Base-by-base conservation (phyloP, 1,140 invertebrate species). In the Bombus pascuorum region DNA sequence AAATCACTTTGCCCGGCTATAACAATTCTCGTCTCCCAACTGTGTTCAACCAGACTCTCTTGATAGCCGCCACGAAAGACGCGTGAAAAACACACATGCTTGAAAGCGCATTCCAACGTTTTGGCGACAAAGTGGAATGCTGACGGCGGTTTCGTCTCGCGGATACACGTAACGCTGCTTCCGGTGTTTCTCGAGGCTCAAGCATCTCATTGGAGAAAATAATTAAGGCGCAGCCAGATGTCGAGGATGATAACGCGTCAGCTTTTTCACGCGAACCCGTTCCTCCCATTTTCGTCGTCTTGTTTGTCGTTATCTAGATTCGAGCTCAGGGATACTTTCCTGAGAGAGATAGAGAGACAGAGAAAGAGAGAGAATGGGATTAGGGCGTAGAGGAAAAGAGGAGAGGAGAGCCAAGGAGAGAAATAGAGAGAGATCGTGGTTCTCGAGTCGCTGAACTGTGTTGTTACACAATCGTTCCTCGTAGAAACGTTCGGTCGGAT, bases 31-130 rank as follows among this genome's bases (percentile, higher is more conserved):
- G 47, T 53, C 47, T 53, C 47, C 47, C 47, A 53, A 53, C 47
- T 53, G 47, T 66, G 70, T 44, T 42, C 10, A 28, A 72, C 1
- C 70, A 42, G 10, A 53, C 18, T 53, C 6, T 53, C 47, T 22
- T 12, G 28, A 15, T 42, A 28, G 12, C 9, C 12, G 37, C 2
- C 9, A 22, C 66, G 12, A 5, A 70, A 28, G 34, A 70, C 34
- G 10, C 34, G 22, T 39, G 70, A 42, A 42, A 72, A 72, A 66
- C 13, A 28, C 70, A 39, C 39, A 72, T 13, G 25, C 25, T 28
- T n/a, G 28, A 72, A 91, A 93, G 92, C 93, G 92, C 91, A 91
- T 89, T 93, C 87, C 90, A 88, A 74, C 93, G 93, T 94, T 93
- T 89, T 72, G 89, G 74, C 86, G 91, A 90, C 88, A 75, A 90